Percentiles rank a stretch among this genome's conserved stretches.
phyloP scores from a whole-genome alignment of 1,140 invertebrate genomes.

The Aphidius gifuensis region DNA sequence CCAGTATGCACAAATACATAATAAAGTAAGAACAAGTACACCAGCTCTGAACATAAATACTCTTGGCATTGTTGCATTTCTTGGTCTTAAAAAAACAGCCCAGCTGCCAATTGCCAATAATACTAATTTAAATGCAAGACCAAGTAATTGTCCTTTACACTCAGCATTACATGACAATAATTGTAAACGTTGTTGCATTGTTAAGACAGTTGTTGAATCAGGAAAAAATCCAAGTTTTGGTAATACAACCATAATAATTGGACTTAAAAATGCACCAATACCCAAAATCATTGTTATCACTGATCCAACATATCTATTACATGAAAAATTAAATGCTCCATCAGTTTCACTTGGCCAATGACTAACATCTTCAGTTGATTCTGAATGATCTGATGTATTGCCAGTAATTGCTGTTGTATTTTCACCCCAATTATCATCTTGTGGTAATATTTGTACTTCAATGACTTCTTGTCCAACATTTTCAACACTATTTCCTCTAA shows the following conservation, averaged over 20 bases:
- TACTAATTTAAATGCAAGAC: constrained; percentile 87
- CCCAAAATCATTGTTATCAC: constrained; percentile 74
- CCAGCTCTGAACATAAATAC: constrained; percentile 88
- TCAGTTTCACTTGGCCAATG: constrained; percentile 76
- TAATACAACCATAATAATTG: constrained; percentile 89
- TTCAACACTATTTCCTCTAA: constrained; percentile 66
- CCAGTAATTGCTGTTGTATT: constrained; percentile 96
- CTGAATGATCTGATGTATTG: constrained; percentile 91
- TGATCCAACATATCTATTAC: constrained; percentile 76
- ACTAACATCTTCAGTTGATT: constrained; percentile 86
- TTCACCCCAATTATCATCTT: constrained; percentile 98
- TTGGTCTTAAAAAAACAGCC: constrained; percentile 77
- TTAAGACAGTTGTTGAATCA: constrained; percentile 52
- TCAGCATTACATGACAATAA: constrained; percentile 75
- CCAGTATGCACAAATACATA: constrained; percentile 96
- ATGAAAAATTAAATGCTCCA: constrained; percentile 68
- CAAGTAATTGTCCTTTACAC: constrained; percentile 85
- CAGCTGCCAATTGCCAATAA: constrained; percentile 90
- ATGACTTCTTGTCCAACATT: constrained; percentile 74
- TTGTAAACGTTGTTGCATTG: constrained; percentile 60
- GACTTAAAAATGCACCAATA: constrained; percentile 83
- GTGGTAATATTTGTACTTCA: constrained; percentile 88
- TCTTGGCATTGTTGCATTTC: constrained; percentile 84
- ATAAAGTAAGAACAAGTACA: constrained; percentile 82
- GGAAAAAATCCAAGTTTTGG: constrained; percentile 84